These are phyloP conservation scores for Enteromius anoplus DNA, from an alignment of 2,797 vertebrate genomes.

Conservation along the genomic window DNA sequence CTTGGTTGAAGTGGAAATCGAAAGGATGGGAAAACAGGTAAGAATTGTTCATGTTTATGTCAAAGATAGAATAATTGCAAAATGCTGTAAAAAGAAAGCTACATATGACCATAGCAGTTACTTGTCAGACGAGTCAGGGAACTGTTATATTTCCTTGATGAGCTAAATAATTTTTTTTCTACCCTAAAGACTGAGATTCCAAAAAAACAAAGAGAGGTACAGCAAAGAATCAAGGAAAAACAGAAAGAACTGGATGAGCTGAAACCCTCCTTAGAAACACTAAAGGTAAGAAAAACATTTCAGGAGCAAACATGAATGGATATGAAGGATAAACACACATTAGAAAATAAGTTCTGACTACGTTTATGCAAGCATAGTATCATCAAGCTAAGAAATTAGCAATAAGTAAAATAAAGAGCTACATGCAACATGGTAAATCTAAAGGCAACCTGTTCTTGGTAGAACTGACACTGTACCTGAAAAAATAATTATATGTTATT, in stretches of 20 bases:
- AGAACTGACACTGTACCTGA: neutral
- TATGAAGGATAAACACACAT: neutral
- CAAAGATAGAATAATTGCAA: neutral
- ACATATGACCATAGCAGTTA: neutral
- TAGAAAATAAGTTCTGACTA: neutral
- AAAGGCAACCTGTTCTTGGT: neutral
- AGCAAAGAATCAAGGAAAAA: slow-evolving; percentile 1
- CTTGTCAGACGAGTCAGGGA: neutral
- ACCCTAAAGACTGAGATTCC: neutral
- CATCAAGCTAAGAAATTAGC: neutral
- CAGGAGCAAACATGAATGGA: neutral
- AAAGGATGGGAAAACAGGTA: neutral
- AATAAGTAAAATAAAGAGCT: neutral
- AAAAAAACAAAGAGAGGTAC: neutral
- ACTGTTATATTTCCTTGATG: neutral
- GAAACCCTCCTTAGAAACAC: neutral
- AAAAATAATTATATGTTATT: neutral
- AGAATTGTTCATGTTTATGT: neutral
- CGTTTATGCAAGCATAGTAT: neutral
- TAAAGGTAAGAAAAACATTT: neutral
- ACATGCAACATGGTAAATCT: too few species aligned
- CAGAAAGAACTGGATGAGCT: neutral
- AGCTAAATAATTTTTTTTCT: too few species aligned
- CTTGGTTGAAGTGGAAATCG: neutral
- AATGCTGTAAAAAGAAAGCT: neutral